Conservation (phyloP, 2,113 vertebrate species). For the Pterophyllum scalare region DNA sequence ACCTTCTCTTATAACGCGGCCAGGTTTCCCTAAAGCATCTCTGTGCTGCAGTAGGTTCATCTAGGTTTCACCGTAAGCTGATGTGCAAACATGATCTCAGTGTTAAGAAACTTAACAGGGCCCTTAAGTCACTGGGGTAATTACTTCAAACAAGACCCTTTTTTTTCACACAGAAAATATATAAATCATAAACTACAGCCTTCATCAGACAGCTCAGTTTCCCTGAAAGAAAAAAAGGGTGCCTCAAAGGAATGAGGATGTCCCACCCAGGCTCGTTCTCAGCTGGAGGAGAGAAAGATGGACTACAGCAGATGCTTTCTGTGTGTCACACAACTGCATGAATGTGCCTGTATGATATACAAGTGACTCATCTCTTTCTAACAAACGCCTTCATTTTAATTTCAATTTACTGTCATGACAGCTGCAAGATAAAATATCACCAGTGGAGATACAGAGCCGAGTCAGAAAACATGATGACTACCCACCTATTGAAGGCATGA, state of each 20-base stretch:
- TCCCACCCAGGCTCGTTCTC: conserved; percentile 43
- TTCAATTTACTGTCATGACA: conserved; percentile 59
- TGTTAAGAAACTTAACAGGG: conserved; percentile 15
- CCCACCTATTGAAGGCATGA: conserved; percentile 64
- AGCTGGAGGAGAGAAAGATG: conserved; percentile 52
- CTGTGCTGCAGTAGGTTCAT: neutral
- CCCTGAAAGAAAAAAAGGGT: neutral
- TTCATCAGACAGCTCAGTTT: conserved; percentile 26
- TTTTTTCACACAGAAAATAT: conserved; percentile 27
- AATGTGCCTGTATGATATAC: conserved; percentile 51
- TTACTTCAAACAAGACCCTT: conserved; percentile 14
- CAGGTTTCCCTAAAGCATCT: conserved; percentile 44
- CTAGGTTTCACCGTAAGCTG: conserved; percentile 31
- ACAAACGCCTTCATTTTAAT: conserved; percentile 63
- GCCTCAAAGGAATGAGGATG: conserved; percentile 1
- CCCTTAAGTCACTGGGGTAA: neutral
- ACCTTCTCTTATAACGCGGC: conserved; percentile 52
- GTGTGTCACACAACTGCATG: conserved; percentile 48
- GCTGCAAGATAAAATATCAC: conserved; percentile 64
- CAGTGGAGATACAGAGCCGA: conserved; percentile 28
- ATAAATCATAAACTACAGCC: conserved; percentile 23
- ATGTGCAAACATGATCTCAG: conserved; percentile 41
- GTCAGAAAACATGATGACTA: conserved; percentile 50
- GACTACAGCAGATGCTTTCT: conserved; percentile 49
- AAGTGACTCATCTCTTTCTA: conserved; percentile 58